Evolutionary conservation across 2,888 invertebrate species (phyloP).

Genomic region (Gastrophysa polygoni): DNA sequence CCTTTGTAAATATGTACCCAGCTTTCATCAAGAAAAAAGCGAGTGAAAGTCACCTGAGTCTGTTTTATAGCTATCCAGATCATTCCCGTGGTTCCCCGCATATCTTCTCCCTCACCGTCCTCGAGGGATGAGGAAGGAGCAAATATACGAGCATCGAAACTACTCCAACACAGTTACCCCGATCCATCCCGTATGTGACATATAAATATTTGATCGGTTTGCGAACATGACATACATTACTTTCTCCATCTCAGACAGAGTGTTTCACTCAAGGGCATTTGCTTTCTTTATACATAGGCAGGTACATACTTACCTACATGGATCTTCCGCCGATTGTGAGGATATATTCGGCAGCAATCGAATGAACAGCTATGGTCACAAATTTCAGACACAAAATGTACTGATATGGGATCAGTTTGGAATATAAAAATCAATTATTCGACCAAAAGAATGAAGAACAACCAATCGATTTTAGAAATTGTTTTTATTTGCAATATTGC

Average conservation of each 20-base stretch:
- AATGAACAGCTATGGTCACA: background rate
- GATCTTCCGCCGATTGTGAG: too few species aligned
- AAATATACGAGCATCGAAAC: background rate
- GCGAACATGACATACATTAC: conserved; percentile 35
- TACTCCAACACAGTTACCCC: conserved; percentile 1
- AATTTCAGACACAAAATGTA: too few species aligned
- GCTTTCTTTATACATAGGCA: conserved; percentile 37
- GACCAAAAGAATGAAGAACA: too few species aligned
- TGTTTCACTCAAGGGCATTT: conserved; percentile 40
- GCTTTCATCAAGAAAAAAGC: background rate
- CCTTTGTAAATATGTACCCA: background rate
- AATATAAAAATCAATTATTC: too few species aligned
- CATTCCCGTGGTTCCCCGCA: background rate
- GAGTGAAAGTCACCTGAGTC: background rate
- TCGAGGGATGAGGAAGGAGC: background rate
- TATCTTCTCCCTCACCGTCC: background rate
- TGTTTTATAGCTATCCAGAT: background rate
- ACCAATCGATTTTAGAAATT: too few species aligned
- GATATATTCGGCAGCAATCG: conserved; percentile 10
- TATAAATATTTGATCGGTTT: conserved; percentile 32
- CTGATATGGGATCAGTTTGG: too few species aligned
- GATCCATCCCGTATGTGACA: conserved; percentile 29
- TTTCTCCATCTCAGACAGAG: conserved; percentile 37
- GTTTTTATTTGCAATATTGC: too few species aligned
- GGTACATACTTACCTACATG: too few species aligned